Base-by-base conservation (phyloP, 1,140 invertebrate genomes). In the Aphaenogaster ashmeadi region DNA sequence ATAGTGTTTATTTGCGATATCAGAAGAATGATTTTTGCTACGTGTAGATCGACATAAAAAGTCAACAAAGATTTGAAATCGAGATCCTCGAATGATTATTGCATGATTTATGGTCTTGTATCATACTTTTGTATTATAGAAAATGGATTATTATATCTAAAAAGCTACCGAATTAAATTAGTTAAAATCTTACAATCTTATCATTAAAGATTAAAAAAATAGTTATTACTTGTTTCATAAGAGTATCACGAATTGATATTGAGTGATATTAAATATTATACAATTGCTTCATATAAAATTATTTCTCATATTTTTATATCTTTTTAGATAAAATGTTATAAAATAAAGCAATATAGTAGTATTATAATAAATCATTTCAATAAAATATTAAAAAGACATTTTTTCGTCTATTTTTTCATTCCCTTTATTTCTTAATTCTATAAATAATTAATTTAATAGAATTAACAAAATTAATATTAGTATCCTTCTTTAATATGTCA, bases 361-460 rank as follows among this genome's bases (percentile, higher is more conserved):
- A 27, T 27, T 27, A 27, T 27, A 27, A 27, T 27, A 27, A 27
- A 27, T 27, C 27, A 27, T 27, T 27, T 27, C 27, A 27, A 27
- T 27, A 27, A 47, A 47, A 47, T 3, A 69, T 47, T 47, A 11
- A 33, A 18, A n/a, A 36, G 36, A 3, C 18, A n/a, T 62, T 36
- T 21, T 18, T 64, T 64, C 9, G 4, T 4, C 4, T 54, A 54
- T 15, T 71, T 1, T 38, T 47, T 18, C 27, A 27, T 27, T 27
- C 1, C 13, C 11, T 3, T 64, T 13, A 13, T 15, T 79, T 38
- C 3, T 50, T 21, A 79, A 50, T 50, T 1, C 33, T 33, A 33
- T 8, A 50, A 62, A 50, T 36, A 79, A 79, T 50, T 36, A 79
- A 79, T 50, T 78, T 36, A 62, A 78, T 60, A 47, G 36, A 47